Evolutionary conservation across 1,140 invertebrate species (phyloP), one percentile per base, ranked within the genome.

Genomic region (Drosophila azteca): DNA sequence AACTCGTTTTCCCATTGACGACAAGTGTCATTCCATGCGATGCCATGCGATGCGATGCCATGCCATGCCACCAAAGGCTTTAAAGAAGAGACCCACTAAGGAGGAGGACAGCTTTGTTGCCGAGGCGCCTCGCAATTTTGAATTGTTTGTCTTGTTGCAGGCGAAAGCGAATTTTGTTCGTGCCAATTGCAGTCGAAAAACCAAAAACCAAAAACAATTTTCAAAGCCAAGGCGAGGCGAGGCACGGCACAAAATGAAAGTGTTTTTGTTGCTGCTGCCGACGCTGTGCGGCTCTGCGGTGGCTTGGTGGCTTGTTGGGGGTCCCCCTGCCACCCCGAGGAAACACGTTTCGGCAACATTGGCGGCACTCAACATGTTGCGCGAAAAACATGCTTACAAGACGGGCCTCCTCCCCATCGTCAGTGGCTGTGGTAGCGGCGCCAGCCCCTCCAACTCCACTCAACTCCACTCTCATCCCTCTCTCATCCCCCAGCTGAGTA

Each of bases 151-250:
- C 48, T 57, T 70, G 41, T 41, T 41, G 53, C 62, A 79, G 35
- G 77, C 73, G 77, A 79, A 79, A 79, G 77, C 77, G 77, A 79
- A 77, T 39, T 39, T 39, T 79, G 77, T 76, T 65, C 59, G 61
- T 77, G 63, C 77, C 67, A 79, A 66, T 65, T 76, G 72, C 76
- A 79, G 75, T 70, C 59, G 58, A 77, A 77, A 64, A 70, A 65
- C 35, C 8, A 35, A 35, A 35, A 35, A 9, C 8, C 35, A 39
- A 39, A 11, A 13, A 39, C 35, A 39, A 39, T 13, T 73, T 64
- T 60, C 75, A 78, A 70, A 78, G 72, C 72, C 60, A 75, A 70
- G 66, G 60, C 72, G 48, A 63, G 49, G 13, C 24, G 48, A 63
- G 49, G 13, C 24, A 67, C 17, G 39, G 41, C 29, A 24, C 44